A percentile compares a stretch with the other conserved stretches of the same genome.
Conservation (phyloP, 2,888 invertebrate species). For the Phymatocera aterrima region DNA sequence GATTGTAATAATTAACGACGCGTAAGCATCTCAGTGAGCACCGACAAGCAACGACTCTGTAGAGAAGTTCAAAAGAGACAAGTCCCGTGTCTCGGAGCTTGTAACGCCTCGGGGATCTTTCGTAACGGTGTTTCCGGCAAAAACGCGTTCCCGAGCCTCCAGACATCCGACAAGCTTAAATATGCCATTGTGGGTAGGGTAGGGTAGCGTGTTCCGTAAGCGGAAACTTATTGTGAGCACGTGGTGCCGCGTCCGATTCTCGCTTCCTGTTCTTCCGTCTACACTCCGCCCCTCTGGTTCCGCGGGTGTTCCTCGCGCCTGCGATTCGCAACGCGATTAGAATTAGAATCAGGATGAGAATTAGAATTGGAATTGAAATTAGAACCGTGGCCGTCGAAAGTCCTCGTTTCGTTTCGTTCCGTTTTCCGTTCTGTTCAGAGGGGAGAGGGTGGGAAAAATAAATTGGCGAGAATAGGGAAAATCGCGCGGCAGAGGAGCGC, state of each 20-base stretch:
- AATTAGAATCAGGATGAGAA: conserved; percentile 14
- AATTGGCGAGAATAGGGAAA: conserved; percentile 33
- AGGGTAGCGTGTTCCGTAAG: conserved; percentile 13
- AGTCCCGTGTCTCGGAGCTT: background rate
- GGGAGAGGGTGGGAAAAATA: background rate
- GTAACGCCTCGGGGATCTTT: conserved; percentile 19
- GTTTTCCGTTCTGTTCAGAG: background rate
- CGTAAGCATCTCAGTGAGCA: background rate
- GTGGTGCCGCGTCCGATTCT: conserved; percentile 17
- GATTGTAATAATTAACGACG: conserved; percentile 37
- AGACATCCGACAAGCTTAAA: conserved; percentile 22
- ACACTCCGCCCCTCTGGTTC: background rate
- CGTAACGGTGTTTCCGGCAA: background rate
- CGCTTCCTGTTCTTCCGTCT: background rate
- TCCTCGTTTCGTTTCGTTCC: background rate
- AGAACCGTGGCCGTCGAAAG: background rate
- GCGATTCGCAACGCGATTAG: conserved; percentile 15
- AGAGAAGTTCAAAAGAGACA: conserved; percentile 27
- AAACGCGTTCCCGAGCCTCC: conserved; percentile 22
- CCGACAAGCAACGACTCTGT: background rate
- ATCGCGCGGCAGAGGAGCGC: background rate
- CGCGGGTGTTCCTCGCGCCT: background rate
- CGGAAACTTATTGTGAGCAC: conserved; percentile 42
- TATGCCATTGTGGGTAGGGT: conserved; percentile 33
- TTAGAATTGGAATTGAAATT: conserved; percentile 9